Evolutionary conservation across 2,113 vertebrate species (phyloP), one percentile per base, ranked within the genome.

Genomic region (Alexandromys fortis): DNA sequence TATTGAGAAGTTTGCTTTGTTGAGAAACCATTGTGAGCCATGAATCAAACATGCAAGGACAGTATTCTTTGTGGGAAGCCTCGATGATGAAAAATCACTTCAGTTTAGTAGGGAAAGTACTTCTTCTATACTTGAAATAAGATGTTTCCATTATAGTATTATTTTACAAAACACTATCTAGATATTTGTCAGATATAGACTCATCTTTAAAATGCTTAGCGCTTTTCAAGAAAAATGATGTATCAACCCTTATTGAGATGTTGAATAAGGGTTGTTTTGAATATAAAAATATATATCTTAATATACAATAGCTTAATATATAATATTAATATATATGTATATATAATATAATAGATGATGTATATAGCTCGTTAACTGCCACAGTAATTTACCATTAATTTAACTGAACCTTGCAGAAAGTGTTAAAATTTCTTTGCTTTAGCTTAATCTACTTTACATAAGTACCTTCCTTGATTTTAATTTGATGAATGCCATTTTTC

Each of bases 371-470:
- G 0, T 79, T 58, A 90, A 52, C 10, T 89, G 28, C 7, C 47
- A 65, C 47, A 6, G 0, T 49, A 82, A 89, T 78, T 90, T 86
- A 68, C 6, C 13, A 17, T 90, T 58, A 91, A 16, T 4, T 6
- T 67, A 30, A 30, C 9, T 76, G 24, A 11, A 61, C n/a, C 63
- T 91, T 89, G 17, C 7, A 68, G 52, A 81, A 96, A 92, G n/a
- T 58, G 76, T 96, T 79, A 16, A 81, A 85, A 82, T 88, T 72
- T 16, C 19, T 42, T 93, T 90, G 85, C 11, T 91, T 91, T 76
- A 95, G 7, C 38, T 13, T 58, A 79, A 22, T 21, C 42, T 24
- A 47, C 3, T 96, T 83, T 45, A 12, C 47, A 65, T 45, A 72
- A 24, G 6, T 28, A 65, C 1, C 61, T 87, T 42, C 12, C 22